Evolutionary conservation across 2,113 vertebrate species (phyloP).

Genomic region (Myotis davidii): DNA sequence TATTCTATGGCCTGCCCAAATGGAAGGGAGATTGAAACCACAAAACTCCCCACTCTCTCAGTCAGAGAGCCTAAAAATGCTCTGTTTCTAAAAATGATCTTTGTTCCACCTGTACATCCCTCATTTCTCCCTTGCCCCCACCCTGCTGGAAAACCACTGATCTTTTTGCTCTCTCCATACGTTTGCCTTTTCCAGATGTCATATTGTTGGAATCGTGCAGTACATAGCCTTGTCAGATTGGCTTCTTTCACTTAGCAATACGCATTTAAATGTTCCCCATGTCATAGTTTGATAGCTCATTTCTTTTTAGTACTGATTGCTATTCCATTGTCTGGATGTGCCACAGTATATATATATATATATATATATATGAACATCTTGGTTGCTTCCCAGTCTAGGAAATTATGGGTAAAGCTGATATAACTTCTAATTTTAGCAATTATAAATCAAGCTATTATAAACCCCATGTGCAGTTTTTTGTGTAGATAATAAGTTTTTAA

Average conservation of each 20-base stretch:
- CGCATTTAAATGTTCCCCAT: not conserved
- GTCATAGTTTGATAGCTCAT: not conserved
- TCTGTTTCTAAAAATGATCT: not conserved
- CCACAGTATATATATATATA: not conserved
- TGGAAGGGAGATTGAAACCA: not conserved
- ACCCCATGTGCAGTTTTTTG: constrained; percentile 8
- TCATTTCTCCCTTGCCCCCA: not conserved
- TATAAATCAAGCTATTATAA: constrained; percentile 41
- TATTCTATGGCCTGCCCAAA: not conserved
- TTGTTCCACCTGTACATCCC: not conserved
- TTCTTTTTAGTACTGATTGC: constrained; percentile 48
- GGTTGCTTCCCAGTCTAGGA: too few species aligned
- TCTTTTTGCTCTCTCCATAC: not conserved
- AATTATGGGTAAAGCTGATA: too few species aligned
- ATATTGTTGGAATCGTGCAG: not conserved
- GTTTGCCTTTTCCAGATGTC: not conserved
- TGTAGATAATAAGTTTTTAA: not conserved
- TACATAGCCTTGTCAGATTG: not conserved
- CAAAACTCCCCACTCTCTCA: not conserved
- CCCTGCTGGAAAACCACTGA: not conserved
- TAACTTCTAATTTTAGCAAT: not conserved
- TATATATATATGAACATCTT: too few species aligned
- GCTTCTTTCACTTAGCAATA: not conserved
- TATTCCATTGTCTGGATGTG: constrained; percentile 5
- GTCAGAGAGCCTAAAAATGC: not conserved